These are phyloP conservation scores for Pelmatolapia mariae DNA, from an alignment of 2,113 vertebrate genomes.

Conservation along the genomic window DNA sequence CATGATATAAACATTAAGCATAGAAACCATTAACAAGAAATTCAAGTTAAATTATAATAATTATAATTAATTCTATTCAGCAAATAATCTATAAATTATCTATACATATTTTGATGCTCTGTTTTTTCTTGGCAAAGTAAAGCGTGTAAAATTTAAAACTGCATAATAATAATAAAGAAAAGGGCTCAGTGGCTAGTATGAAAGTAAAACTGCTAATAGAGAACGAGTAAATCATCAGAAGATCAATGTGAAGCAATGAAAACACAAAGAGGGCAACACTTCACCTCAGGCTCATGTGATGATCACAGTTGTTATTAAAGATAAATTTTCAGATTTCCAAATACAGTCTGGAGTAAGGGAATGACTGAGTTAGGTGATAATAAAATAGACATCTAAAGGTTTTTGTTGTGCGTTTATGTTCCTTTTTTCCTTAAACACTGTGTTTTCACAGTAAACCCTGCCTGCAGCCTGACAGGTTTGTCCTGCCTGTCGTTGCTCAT, in stretches of 20 bases:
- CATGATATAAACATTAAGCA: neutral
- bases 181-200: neutral
- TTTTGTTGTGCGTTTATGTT: neutral
- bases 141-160: neutral
- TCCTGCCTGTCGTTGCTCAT: slow-evolving; percentile 34
- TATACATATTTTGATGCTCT: neutral
- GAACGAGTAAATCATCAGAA: neutral
- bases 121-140: neutral
- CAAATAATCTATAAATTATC: neutral
- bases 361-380: neutral
- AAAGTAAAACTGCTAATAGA: neutral
- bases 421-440: neutral
- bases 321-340: neutral
- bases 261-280: neutral
- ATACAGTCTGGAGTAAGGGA: neutral
- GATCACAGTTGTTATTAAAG: neutral
- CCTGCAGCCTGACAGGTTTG: slow-evolving; percentile 5
- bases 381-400: neutral
- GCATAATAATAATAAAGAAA: neutral
- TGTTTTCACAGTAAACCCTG: slow-evolving; percentile 13
- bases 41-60: neutral
- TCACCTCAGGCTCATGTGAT: neutral
- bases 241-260: neutral
- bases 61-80: neutral
- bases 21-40: neutral